These are phyloP conservation scores for Nannoperca obscura DNA, from an alignment of 2,797 vertebrate species.

Conservation along the genomic window DNA sequence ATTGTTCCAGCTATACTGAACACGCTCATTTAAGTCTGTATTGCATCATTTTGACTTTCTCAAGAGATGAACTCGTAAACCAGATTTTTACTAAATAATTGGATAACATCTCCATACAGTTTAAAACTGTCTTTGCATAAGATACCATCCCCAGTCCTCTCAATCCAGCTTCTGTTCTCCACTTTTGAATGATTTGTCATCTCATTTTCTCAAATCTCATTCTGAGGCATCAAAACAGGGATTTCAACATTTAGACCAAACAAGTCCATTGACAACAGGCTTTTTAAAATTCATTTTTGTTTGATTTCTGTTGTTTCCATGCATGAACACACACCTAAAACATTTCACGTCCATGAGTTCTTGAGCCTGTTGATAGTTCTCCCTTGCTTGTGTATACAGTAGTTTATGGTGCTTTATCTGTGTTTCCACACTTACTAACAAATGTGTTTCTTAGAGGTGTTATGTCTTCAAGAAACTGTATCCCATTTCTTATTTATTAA, in stretches of 20 bases:
- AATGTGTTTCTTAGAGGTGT: constrained; percentile 28
- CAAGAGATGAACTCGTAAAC: background rate
- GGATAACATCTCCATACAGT: background rate
- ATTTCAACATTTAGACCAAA: constrained; percentile 53
- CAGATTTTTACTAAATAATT: constrained; percentile 1
- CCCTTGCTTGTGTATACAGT: constrained; percentile 27
- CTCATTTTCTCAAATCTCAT: constrained; percentile 74
- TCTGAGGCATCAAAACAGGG: constrained; percentile 40
- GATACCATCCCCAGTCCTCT: constrained; percentile 45
- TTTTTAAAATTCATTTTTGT: constrained; percentile 61
- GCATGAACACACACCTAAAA: constrained; percentile 70
- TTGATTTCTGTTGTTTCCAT: constrained; percentile 63
- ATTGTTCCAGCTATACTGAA: constrained; percentile 25
- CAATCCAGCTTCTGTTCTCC: constrained; percentile 64
- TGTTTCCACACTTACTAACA: constrained; percentile 51
- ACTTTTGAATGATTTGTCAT: constrained; percentile 76
- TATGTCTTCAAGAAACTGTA: constrained; percentile 58
- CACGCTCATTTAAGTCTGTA: background rate
- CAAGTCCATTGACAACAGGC: constrained; percentile 89
- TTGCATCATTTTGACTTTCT: background rate
- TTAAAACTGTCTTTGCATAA: constrained; percentile 22
- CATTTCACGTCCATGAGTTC: constrained; percentile 38
- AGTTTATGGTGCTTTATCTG: constrained; percentile 2
- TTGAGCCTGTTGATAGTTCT: constrained; percentile 49
- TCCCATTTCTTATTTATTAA: constrained; percentile 25